A percentile compares a stretch with the other conserved stretches of the same genome.
Evolutionary conservation across 2,797 vertebrate genomes (phyloP).

Genomic region (Pteropus rufus): DNA sequence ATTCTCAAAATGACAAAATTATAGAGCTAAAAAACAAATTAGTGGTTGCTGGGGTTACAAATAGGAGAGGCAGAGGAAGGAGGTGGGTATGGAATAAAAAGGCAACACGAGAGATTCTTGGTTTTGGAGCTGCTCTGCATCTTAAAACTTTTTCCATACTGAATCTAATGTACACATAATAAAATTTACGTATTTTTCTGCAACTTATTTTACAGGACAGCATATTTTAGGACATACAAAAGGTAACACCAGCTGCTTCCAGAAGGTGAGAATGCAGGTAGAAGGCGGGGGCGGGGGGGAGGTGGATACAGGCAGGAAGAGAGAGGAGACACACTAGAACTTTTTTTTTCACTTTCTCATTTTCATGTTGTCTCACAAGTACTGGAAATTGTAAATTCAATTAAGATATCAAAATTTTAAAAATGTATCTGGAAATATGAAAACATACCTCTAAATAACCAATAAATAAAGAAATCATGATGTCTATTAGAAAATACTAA

Average conservation of each 20-base stretch:
- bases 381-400: background rate
- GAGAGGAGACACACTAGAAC: background rate
- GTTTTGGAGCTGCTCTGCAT: background rate
- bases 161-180: background rate
- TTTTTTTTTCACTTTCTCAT: background rate
- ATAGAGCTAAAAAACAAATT: background rate
- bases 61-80: background rate
- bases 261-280: background rate
- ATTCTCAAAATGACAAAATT: background rate
- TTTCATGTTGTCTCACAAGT: background rate
- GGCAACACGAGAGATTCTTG: background rate
- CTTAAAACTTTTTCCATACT: background rate
- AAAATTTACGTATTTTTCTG: background rate
- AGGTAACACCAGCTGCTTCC: background rate
- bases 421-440: background rate
- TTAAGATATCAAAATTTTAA: background rate
- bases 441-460: background rate
- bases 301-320: background rate
- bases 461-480: background rate
- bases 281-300: too few species aligned
- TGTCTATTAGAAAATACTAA: background rate
- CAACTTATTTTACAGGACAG: background rate
- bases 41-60: background rate
- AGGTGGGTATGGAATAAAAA: background rate
- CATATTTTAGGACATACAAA: background rate